Conservation (phyloP, 2,888 invertebrate species). For the Limnephilus lunatus region DNA sequence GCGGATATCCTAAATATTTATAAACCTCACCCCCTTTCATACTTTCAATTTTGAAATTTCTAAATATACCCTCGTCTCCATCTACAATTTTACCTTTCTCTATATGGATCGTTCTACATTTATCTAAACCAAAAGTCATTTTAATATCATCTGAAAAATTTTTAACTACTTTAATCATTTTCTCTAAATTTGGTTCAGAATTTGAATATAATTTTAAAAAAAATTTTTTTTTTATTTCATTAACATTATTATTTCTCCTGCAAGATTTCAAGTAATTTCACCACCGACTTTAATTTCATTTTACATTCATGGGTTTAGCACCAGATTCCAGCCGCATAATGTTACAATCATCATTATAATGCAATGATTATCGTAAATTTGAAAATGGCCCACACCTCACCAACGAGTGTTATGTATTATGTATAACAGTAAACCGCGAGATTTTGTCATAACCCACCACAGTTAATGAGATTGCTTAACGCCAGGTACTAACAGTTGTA, state of each 20-base stretch:
- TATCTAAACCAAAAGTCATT: too few relatives aligned
- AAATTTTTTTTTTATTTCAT: too few relatives aligned
- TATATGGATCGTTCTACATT: too few relatives aligned
- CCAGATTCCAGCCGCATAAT: background rate
- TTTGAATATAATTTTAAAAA: too few relatives aligned
- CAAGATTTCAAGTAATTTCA: background rate
- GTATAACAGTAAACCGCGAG: background rate
- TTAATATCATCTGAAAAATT: too few relatives aligned
- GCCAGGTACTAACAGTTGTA: background rate
- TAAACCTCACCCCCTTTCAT: too few relatives aligned
- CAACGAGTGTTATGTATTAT: background rate
- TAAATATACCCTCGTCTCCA: too few relatives aligned
- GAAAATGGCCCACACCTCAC: background rate
- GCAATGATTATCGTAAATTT: background rate
- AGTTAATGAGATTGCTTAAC: slow-evolving; percentile 7
- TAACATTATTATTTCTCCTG: background rate
- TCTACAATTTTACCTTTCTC: too few relatives aligned
- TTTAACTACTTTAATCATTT: too few relatives aligned
- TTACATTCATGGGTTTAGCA: background rate
- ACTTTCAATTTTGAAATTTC: too few relatives aligned
- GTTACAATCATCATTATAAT: background rate
- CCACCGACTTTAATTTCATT: background rate
- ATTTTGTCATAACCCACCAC: slow-evolving; percentile 15
- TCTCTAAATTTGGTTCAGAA: too few relatives aligned
- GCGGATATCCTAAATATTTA: too few relatives aligned